Evolutionary conservation across 2,113 vertebrate genomes (phyloP).

Genomic region (Phalacrocorax carbo): DNA sequence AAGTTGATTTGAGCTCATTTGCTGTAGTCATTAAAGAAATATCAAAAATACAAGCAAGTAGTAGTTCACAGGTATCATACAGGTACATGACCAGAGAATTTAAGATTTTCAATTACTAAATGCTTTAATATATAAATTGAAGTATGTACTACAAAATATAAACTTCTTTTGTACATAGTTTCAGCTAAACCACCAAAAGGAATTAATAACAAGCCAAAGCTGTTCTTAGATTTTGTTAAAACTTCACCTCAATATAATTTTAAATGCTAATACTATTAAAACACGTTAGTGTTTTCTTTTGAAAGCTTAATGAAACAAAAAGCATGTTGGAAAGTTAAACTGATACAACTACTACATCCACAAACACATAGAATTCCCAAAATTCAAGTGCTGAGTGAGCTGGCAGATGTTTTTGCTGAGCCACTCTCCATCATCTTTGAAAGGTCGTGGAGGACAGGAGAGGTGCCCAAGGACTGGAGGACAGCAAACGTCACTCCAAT

Average conservation of each 20-base stretch:
- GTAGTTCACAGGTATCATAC: neutral
- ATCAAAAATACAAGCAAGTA: neutral
- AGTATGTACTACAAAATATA: neutral
- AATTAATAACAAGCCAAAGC: neutral
- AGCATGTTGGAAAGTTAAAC: neutral
- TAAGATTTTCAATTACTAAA: neutral
- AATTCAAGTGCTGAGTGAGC: too few relatives aligned
- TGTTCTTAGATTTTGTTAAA: neutral
- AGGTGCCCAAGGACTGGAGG: too few relatives aligned
- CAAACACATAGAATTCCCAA: neutral
- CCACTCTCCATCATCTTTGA: too few relatives aligned
- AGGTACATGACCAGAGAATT: rapidly evolving
- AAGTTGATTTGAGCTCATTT: neutral
- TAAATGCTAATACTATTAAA: neutral
- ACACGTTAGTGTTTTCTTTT: neutral
- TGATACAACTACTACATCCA: neutral
- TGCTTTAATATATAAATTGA: neutral
- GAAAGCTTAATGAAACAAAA: neutral
- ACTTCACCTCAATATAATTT: neutral
- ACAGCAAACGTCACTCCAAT: too few relatives aligned
- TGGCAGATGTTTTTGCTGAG: too few relatives aligned
- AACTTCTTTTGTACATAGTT: neutral
- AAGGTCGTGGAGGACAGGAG: too few relatives aligned
- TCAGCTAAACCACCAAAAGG: neutral
- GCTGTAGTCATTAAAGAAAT: neutral